Conservation (phyloP, 1,140 invertebrate species). For the Drosophila hydei region DNA sequence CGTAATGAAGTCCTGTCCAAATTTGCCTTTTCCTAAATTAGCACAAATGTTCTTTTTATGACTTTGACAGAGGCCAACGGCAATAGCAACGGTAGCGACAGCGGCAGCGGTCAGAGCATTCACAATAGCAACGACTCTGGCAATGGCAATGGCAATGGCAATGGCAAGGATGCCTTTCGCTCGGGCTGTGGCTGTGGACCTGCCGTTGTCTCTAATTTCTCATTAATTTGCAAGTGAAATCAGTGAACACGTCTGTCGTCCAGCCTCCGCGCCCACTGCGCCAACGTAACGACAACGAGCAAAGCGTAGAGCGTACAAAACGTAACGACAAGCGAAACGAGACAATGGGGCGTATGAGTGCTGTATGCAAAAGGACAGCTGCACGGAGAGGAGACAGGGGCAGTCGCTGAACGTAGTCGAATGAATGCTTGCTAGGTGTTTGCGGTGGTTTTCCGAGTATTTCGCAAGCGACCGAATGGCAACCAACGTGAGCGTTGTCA, state of each 20-base stretch:
- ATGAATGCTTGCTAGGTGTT: constrained; percentile 79
- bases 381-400: background rate
- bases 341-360: constrained; percentile 80
- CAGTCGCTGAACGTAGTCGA: constrained; percentile 34
- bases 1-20: constrained; percentile 82
- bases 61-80: constrained; percentile 54
- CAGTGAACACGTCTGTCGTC: constrained; percentile 65
- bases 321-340: constrained; percentile 68
- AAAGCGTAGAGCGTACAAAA: constrained; percentile 49
- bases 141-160: constrained; percentile 17
- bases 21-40: constrained; percentile 83
- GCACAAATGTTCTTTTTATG: constrained; percentile 83
- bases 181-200: constrained; percentile 31
- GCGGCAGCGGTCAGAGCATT: constrained; percentile 15
- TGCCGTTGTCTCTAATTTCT: constrained; percentile 80
- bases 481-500: constrained; percentile 66
- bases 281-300: constrained; percentile 63
- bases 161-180: constrained; percentile 7
- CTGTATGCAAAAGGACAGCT: constrained; percentile 48
- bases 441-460: constrained; percentile 77
- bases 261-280: background rate
- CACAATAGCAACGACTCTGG: constrained; percentile 26
- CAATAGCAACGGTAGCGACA: constrained; percentile 34
- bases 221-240: constrained; percentile 84
- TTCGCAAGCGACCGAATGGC: constrained; percentile 62